A percentile compares a stretch with the other conserved stretches of the same genome.
Conservation (phyloP, 2,797 vertebrate genomes). For the Glyptemys insculpta region DNA sequence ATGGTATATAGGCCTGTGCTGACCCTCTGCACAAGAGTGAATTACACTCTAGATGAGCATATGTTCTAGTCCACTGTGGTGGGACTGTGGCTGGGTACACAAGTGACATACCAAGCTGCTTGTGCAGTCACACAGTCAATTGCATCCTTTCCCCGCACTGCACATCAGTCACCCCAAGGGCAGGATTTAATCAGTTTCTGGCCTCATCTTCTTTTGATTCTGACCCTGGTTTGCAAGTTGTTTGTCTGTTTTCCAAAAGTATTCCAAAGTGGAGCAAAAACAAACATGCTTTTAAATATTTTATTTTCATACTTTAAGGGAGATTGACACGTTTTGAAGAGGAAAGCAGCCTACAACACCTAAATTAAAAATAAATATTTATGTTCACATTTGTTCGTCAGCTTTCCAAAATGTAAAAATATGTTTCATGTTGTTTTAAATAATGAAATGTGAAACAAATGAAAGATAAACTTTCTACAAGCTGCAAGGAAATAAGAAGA, state of each 20-base stretch:
- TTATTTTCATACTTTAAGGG: constrained; percentile 63
- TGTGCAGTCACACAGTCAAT: background rate
- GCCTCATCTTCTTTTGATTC: constrained; percentile 41
- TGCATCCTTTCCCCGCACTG: background rate
- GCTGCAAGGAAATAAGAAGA: constrained; percentile 69
- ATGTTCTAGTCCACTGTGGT: background rate
- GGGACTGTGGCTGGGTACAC: background rate
- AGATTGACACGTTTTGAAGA: constrained; percentile 73
- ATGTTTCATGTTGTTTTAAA: constrained; percentile 79
- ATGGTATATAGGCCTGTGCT: background rate
- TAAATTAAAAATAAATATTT: constrained; percentile 80
- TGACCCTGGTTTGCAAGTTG: constrained; percentile 46
- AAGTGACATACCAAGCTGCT: rapidly evolving
- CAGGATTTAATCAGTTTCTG: background rate
- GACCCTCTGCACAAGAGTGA: background rate
- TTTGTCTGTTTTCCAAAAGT: constrained; percentile 61
- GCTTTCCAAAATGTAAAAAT: constrained; percentile 72
- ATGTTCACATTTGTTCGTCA: constrained; percentile 78
- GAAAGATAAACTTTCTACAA: constrained; percentile 79
- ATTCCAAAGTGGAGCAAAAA: constrained; percentile 69
- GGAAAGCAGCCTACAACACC: constrained; percentile 66
- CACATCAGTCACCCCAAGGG: background rate
- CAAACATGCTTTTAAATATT: constrained; percentile 69
- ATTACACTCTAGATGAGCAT: background rate
- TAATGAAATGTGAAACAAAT: constrained; percentile 79